Percentiles rank a stretch among this genome's conserved stretches.
phyloP scores from a whole-genome alignment of 2,113 vertebrate genomes.

The Ictalurus furcatus region DNA sequence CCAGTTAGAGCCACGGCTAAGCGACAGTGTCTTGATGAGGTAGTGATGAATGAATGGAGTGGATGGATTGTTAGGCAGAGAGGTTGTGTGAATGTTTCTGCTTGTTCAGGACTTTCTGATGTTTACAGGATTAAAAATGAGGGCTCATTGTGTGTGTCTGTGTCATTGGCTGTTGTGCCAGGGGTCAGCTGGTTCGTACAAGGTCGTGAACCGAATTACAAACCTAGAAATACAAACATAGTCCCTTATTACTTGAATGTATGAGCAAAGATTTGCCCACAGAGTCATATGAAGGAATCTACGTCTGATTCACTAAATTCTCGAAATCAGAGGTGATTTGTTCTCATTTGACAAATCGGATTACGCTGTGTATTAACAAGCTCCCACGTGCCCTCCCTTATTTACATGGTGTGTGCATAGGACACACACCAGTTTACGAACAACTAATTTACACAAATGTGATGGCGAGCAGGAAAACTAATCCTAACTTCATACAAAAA shows the following conservation, averaged over 20 bases:
- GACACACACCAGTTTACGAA: neutral
- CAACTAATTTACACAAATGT: neutral
- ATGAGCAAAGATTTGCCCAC: neutral
- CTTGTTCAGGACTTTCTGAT: slow-evolving; percentile 27
- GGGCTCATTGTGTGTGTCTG: slow-evolving; percentile 7
- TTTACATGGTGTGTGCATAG: neutral
- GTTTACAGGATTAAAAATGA: neutral
- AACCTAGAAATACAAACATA: neutral
- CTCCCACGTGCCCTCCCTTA: neutral
- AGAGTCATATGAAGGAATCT: neutral
- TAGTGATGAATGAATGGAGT: slow-evolving; percentile 9
- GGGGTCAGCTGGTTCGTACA: slow-evolving; percentile 18
- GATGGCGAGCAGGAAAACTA: neutral
- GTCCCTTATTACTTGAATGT: neutral
- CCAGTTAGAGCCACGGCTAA: neutral
- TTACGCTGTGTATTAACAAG: neutral
- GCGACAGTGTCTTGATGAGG: neutral
- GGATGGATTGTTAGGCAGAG: neutral
- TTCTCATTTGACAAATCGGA: neutral
- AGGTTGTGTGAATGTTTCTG: slow-evolving; percentile 20
- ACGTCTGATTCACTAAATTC: neutral
- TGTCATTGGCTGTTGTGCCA: neutral
- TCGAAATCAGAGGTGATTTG: neutral
- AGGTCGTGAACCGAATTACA: neutral
- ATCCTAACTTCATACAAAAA: neutral